phyloP scores from a whole-genome alignment of 2,113 vertebrate species.

The Elachura formosa region DNA sequence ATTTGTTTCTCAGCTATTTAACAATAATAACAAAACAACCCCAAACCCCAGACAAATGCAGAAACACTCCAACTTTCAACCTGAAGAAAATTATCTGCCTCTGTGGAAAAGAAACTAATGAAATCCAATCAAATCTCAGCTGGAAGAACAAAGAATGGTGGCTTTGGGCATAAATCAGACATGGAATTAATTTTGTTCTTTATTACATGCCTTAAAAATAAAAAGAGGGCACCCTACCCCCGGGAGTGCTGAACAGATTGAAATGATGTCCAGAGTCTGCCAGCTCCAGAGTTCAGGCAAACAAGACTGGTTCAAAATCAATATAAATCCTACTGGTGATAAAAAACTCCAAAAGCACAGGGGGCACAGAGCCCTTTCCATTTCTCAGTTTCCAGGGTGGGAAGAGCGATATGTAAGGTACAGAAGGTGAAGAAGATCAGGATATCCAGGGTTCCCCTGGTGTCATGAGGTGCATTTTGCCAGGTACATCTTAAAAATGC shows the following conservation, averaged over 20 bases:
- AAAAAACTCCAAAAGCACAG: neutral
- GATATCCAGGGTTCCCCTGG: neutral
- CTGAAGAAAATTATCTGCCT: constrained; percentile 12
- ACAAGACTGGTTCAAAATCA: neutral
- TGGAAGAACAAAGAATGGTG: constrained; percentile 38
- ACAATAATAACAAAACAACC: neutral
- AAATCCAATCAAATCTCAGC: constrained; percentile 56
- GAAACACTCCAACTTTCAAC: neutral
- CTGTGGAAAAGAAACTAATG: constrained; percentile 42
- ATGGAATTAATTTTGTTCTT: constrained; percentile 57
- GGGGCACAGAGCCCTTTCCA: neutral
- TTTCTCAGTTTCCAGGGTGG: neutral
- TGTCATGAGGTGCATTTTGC: neutral
- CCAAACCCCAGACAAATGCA: neutral
- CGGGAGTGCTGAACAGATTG: constrained; percentile 30
- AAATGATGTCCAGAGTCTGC: constrained; percentile 11
- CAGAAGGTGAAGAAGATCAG: neutral
- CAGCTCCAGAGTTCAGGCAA: neutral
- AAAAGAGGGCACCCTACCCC: constrained; percentile 19
- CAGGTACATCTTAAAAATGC: neutral
- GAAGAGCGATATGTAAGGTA: neutral
- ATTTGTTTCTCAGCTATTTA: neutral
- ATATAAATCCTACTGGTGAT: neutral
- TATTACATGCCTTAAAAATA: constrained; percentile 51
- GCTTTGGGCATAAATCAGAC: constrained; percentile 61